These are phyloP conservation scores for human (Homo sapiens) DNA, from an alignment of 2,113 vertebrate species.

Conservation along the genomic window GRCh38 chr9:11172001-11172500, in stretches of 20 bases:
- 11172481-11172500: not conserved
- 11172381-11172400: not conserved
- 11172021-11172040: slow-evolving; percentile 43
- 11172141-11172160: slow-evolving; percentile 64
- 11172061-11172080: slow-evolving; percentile 62
- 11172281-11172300: not conserved
- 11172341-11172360: not conserved
- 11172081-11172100: slow-evolving; percentile 74
- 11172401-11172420: not conserved
- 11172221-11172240: not conserved
- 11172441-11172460: not conserved
- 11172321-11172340: not conserved
- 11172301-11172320: not conserved
- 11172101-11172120: slow-evolving; percentile 60
- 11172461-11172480: not conserved
- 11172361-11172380: not conserved
- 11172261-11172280: not conserved
- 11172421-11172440: not conserved
- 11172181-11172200: slow-evolving; percentile 57
- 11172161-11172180: slow-evolving; percentile 68
- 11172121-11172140: slow-evolving; percentile 60
- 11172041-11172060: slow-evolving; percentile 55
- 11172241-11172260: slow-evolving; percentile 46
- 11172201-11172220: slow-evolving; percentile 36
- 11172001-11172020: not conserved